phyloP scores from a whole-genome alignment of 2,888 invertebrate species.

The Copidosoma aretas region DNA sequence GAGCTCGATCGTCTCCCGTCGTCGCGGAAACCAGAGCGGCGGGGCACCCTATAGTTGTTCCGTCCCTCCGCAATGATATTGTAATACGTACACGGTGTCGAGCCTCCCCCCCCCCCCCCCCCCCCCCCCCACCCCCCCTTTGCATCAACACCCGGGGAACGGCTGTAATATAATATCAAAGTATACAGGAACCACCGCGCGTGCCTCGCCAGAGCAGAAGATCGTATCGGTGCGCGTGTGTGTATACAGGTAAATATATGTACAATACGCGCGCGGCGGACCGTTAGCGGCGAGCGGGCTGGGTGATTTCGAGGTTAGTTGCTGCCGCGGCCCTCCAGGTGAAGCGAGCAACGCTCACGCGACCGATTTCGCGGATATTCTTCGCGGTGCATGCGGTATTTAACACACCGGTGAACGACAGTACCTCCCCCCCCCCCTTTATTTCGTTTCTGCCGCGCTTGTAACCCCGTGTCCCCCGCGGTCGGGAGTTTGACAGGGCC shows the following conservation, averaged over 20 bases:
- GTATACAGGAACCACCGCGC: too few relatives aligned
- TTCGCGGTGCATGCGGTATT: constrained; percentile 40
- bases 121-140: neutral
- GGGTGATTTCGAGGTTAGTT: constrained; percentile 22
- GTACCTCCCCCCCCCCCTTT: too few relatives aligned
- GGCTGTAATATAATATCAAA: constrained; percentile 8
- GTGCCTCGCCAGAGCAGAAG: too few relatives aligned
- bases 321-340: neutral
- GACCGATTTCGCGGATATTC: constrained; percentile 35
- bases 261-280: constrained; percentile 3
- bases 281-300: constrained; percentile 14
- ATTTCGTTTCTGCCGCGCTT: constrained; percentile 36
- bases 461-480: constrained; percentile 36
- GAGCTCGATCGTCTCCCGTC: too few relatives aligned
- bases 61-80: too few relatives aligned
- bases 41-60: too few relatives aligned
- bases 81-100: too few relatives aligned
- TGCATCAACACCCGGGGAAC: constrained; percentile 25
- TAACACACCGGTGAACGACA: too few relatives aligned
- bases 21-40: too few relatives aligned
- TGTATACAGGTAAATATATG: too few relatives aligned
- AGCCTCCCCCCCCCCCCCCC: too few relatives aligned
- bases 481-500: neutral
- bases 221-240: too few relatives aligned
- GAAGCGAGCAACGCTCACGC: constrained; percentile 5